phyloP scores from a whole-genome alignment of 2,797 vertebrate genomes.

The Poeciliopsis paucimaculata region DNA sequence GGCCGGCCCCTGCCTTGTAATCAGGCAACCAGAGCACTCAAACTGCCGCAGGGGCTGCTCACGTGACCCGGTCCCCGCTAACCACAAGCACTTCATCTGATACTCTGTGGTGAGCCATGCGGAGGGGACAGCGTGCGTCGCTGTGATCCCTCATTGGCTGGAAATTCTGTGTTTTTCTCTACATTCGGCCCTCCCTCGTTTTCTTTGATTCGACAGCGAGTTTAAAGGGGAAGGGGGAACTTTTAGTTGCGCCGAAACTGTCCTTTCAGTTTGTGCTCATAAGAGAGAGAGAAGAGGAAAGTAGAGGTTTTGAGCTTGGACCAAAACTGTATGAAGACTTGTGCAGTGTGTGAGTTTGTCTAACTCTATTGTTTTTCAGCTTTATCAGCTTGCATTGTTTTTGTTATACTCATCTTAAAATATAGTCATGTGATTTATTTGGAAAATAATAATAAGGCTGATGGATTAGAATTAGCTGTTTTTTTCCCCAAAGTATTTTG shows the following conservation, averaged over 20 bases:
- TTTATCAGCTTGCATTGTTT: not conserved
- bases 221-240: slow-evolving; percentile 62
- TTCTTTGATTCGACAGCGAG: slow-evolving; percentile 75
- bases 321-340: slow-evolving; percentile 29
- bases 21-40: slow-evolving; percentile 76
- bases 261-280: slow-evolving; percentile 48
- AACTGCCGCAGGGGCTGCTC: slow-evolving; percentile 68
- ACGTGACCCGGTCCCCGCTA: slow-evolving; percentile 76
- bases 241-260: slow-evolving; percentile 66
- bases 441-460: not conserved
- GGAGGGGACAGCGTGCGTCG: slow-evolving; percentile 69
- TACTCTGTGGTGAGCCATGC: slow-evolving; percentile 77
- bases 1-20: slow-evolving; percentile 82
- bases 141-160: slow-evolving; percentile 65
- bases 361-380: not conserved
- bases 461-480: no score
- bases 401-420: not conserved
- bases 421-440: not conserved
- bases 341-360: slow-evolving; percentile 60
- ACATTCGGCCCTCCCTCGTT: slow-evolving; percentile 63
- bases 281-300: slow-evolving; percentile 41
- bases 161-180: slow-evolving; percentile 43
- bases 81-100: slow-evolving; percentile 86
- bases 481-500: not conserved
- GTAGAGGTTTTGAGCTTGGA: slow-evolving; percentile 46